Base-by-base conservation (phyloP, 1,140 invertebrate species). In the Papilio machaon region DNA sequence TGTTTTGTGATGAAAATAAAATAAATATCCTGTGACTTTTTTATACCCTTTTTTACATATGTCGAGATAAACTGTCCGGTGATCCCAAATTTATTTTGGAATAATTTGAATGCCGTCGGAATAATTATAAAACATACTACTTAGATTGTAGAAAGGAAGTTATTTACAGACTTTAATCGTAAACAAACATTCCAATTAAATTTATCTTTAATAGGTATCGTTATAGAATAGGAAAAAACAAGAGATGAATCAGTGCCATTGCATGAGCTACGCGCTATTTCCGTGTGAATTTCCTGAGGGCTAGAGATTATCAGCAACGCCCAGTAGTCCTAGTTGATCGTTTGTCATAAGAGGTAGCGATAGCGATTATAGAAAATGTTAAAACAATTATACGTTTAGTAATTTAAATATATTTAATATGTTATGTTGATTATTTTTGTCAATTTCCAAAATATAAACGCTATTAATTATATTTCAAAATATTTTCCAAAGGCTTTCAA, bases 261-360 rank as follows among this genome's bases (percentile, higher is more conserved):
- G 77, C 60, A 43, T 77, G 80, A 80, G 82, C 83, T 84, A 81
- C 64, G 80, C 73, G 81, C 83, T 81, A 85, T 85, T 85, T 85
- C 84, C 84, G 82, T 81, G 67, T 47, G 83, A 85, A 85, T 82
- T 80, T 85, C 83, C 81, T 81, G 83, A 8, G 58, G 58, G 73
- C 76, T 75, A 79, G 81, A 78, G 83, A 82, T 84, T 84, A 85
- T 82, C 75, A 54, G 81, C 77, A 73, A 38, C 46, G 43, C 77
- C 58, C 17, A 23, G 64, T 19, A 64, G 54, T 35, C 52, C 38
- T 38, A 19, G n/a, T 43, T 4, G 2, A 35, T 15, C 38, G 8
- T 58, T 47, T 64, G 58, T 64, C 6, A 64, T 4, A 2, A 79
- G 77, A 38, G 9, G 38, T 19, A 46, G 77, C 58, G 77, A 38